Base-by-base conservation (phyloP, 2,797 vertebrate genomes). In the Sebastes itinus region DNA sequence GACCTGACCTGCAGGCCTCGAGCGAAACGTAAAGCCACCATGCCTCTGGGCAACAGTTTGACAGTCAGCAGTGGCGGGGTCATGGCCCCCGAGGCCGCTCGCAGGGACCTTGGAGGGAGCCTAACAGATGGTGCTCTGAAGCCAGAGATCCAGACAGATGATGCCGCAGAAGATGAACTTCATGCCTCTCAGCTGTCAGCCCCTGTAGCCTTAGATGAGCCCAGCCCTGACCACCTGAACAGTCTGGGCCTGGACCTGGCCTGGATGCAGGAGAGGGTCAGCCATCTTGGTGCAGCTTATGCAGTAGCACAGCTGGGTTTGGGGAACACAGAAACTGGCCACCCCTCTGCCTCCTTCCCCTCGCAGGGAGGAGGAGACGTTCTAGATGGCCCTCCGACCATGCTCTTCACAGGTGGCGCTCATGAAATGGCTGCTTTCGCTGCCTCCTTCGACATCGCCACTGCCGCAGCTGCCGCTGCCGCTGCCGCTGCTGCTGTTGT, bases 221-320 rank as follows among this genome's bases (percentile, higher is more conserved):
- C 79, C 0, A 89, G 89, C 23, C 72, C 87, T 0, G 94, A 94
- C 6, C 84, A 88, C n/a, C 87, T 94, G 61, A 84, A 75, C 77
- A 85, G 80, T 65, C 74, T 94, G 80, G 93, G 90, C 68, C 82
- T 93, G 71, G 94, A 95, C 62, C 78, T 95, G 80, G 89, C 91
- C 66, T 92, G 89, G 88, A 94, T 94, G 93, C 94, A 94, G 84
- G 92, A 95, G 86, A 77, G 93, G 14, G 90, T 94, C 65, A 87
- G 91, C 35, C 94, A 94, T 58, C 88, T 94, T 28, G 94, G 94
- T 8, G 91, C 94, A 16, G 90, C 90, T 0, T 94, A 92, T 16
- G 91, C 92, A 4, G 93, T 92, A 1, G 93, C 92, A 11, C 93
- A 94, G 69, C 75, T 93, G 46, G 92, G 92, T 64, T 72, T 93